Conservation (phyloP, 2,113 vertebrate species). For the Ochotona curzoniae region DNA sequence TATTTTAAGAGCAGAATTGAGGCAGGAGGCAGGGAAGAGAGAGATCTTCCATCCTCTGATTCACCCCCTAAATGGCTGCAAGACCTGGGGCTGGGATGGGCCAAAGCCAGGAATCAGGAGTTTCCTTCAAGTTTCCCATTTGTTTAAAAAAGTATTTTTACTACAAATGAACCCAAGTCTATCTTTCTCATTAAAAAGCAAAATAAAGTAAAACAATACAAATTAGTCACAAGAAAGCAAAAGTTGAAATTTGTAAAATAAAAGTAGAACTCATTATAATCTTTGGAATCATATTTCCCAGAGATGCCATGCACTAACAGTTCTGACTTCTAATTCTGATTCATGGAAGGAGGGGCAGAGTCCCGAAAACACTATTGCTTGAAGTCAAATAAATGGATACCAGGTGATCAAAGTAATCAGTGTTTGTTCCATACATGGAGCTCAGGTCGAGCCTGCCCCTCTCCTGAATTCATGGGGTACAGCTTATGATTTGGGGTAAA, state of each 20-base stretch:
- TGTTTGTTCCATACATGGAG: not conserved
- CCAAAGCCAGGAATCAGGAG: no score
- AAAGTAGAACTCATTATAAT: not conserved
- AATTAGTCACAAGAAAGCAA: not conserved
- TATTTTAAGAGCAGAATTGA: no score
- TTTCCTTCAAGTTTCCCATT: no score
- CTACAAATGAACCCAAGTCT: not conserved
- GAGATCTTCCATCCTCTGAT: no score
- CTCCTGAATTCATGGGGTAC: not conserved
- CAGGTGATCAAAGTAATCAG: not conserved
- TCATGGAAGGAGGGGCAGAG: not conserved
- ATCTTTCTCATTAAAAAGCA: constrained; percentile 27
- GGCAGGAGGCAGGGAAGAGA: no score
- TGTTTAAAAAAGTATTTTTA: not conserved
- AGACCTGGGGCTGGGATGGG: no score
- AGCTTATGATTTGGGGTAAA: not conserved
- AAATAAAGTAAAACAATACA: constrained; percentile 17
- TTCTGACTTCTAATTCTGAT: not conserved
- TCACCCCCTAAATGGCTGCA: no score
- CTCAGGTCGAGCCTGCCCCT: not conserved
- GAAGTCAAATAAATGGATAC: not conserved
- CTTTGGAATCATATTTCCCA: not conserved
- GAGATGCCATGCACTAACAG: not conserved
- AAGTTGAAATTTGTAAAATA: not conserved
- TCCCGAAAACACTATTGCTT: not conserved